Percentiles rank a stretch among this genome's conserved stretches.
These are phyloP conservation scores for Gadus macrocephalus DNA, from an alignment of 2,113 vertebrate genomes.

Conservation along the genomic window DNA sequence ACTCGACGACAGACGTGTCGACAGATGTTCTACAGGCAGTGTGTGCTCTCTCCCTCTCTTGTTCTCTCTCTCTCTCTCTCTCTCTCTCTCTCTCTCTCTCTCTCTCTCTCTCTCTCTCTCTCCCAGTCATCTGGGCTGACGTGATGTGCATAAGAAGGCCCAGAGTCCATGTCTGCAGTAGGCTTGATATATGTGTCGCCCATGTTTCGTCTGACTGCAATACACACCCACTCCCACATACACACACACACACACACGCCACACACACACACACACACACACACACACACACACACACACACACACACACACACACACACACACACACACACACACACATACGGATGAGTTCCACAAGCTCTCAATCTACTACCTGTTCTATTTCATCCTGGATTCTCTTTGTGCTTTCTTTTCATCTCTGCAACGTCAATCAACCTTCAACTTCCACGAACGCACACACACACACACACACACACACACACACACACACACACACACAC, in stretches of 20 bases:
- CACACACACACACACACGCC: background rate
- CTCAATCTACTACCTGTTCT: conserved; percentile 31
- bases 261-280: background rate
- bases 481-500: conserved; percentile 19
- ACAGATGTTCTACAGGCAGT: conserved; percentile 42
- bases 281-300: too few relatives aligned
- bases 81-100: conserved; percentile 7
- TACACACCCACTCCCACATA: background rate
- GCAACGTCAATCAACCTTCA: conserved; percentile 8
- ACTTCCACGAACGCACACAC: conserved; percentile 1
- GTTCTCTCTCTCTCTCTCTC: conserved; percentile 2
- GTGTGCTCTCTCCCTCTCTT: conserved; percentile 5
- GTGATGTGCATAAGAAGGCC: conserved; percentile 25
- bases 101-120: background rate
- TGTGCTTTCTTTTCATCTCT: conserved; percentile 7
- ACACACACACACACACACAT: too few relatives aligned
- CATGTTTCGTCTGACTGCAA: conserved; percentile 12
- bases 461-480: conserved; percentile 8
- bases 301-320: too few relatives aligned
- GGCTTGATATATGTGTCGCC: conserved; percentile 35
- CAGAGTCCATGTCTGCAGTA: background rate
- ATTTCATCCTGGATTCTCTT: conserved; percentile 12
- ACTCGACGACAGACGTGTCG: conserved; percentile 41
- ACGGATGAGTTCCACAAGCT: background rate
- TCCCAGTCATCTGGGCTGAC: background rate